phyloP scores from a whole-genome alignment of 1,140 invertebrate species.

The Drosophila ananassae region DNA sequence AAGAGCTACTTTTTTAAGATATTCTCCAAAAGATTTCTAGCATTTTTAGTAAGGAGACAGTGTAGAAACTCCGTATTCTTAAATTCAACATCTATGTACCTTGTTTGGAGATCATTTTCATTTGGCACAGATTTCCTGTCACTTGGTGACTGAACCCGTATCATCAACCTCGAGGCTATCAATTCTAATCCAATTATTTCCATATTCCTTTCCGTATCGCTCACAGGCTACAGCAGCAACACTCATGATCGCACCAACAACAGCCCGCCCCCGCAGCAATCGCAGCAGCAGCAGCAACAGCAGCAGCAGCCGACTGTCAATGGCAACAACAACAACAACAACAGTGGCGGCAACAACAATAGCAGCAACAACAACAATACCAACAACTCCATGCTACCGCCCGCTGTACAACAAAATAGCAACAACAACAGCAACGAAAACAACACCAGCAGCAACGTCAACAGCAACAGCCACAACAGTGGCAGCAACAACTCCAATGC shows the following conservation, averaged over 20 bases:
- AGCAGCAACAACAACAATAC: constrained; percentile 50
- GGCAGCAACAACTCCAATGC: constrained; percentile 54
- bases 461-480: constrained; percentile 38
- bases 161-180: background rate
- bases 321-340: constrained; percentile 31
- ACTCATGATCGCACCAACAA: constrained; percentile 65
- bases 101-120: background rate
- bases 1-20: too few species aligned
- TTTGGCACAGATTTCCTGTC: background rate
- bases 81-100: too few species aligned
- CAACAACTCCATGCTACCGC: constrained; percentile 66
- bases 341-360: constrained; percentile 12
- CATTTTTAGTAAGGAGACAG: too few species aligned
- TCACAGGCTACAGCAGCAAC: constrained; percentile 64
- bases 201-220: background rate
- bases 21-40: too few species aligned
- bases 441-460: constrained; percentile 33
- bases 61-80: too few species aligned
- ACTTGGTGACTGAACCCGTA: background rate
- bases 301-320: constrained; percentile 56
- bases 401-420: constrained; percentile 47
- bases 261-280: constrained; percentile 69
- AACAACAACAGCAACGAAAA: constrained; percentile 12
- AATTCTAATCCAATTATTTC: constrained; percentile 19
- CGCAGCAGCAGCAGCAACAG: constrained; percentile 55